Base-by-base conservation (phyloP, 2,888 invertebrate genomes). In the Eubasilissa splendida region DNA sequence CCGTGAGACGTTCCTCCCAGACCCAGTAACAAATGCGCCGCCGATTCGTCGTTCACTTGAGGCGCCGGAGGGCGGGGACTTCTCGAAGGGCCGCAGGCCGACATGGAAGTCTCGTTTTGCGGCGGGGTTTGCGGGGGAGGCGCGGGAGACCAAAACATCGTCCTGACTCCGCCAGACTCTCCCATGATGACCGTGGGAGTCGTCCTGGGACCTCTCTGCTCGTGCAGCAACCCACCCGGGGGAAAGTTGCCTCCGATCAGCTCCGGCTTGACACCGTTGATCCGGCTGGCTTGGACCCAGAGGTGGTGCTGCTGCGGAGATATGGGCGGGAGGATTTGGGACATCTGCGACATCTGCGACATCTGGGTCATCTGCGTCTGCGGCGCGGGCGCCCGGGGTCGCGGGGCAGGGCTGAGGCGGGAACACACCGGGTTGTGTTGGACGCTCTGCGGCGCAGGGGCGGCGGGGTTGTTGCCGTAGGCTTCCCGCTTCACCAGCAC, bases 151-250 rank as follows among this genome's bases (percentile, higher is more conserved):
- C 93, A 93, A 82, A 93, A 92, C 93, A 93, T 93, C 42, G 93
- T 93, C 70, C 94, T 91, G 0, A 97, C 97, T 63, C 97, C 96
- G 77, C 97, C 97, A 59, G 96, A 96, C 88, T 97, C 97, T 73
- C 97, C 97, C 96, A 97, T 96, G 85, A 97, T 96, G 83, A 97
- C 97, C 71, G 96, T 96, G 53, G 97, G 97, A 75, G 97, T 95
- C 85, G 88, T 94, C 86, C 90, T 92, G 85, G 87, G 87, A 9
- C 89, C 88, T 85, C 90, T 86, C 79, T 86, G 85, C 60, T 89
- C 90, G 14, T 86, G 86, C 85, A 90, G 90, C 60, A 87, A 85
- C 82, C 90, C 90, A 52, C 88, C 86, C 31, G 87, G 88, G 85
- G 91, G 91, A 85, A 91, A 91, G 84, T 90, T 89, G 59, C 91